phyloP scores from a whole-genome alignment of 2,888 invertebrate species.

The Nudaria mundana region DNA sequence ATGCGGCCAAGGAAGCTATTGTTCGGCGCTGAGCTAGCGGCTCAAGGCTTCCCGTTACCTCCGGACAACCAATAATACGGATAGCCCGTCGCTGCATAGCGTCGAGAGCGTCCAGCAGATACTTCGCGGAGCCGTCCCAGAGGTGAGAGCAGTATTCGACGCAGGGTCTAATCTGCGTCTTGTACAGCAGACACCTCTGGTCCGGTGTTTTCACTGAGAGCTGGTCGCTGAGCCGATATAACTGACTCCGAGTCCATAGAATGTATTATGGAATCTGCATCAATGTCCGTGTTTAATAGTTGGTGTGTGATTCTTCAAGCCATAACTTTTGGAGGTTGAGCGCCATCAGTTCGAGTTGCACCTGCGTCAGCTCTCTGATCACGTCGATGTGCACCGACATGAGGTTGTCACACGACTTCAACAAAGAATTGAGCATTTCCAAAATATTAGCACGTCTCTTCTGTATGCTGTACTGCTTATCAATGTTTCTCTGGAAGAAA shows the following conservation, averaged over 20 bases:
- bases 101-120: no score
- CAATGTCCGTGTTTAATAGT: constrained; percentile 58
- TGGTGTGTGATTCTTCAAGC: constrained; percentile 71
- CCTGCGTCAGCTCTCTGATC: constrained; percentile 82
- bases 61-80: no score
- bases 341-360: constrained; percentile 83
- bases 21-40: no score
- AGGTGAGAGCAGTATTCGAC: no score
- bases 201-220: constrained; percentile 50
- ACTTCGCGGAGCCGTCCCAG: no score
- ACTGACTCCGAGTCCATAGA: constrained; percentile 61
- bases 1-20: no score
- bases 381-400: constrained; percentile 79
- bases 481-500: constrained; percentile 86
- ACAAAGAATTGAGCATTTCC: constrained; percentile 77
- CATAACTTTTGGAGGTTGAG: constrained; percentile 81
- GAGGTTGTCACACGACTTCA: constrained; percentile 72
- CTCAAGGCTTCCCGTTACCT: no score
- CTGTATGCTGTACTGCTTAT: constrained; percentile 81
- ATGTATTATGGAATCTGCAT: constrained; percentile 67
- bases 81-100: no score
- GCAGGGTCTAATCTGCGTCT: no score
- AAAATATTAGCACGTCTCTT: constrained; percentile 81
- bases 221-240: constrained; percentile 63
- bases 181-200: no score